Conservation (phyloP, 1,140 invertebrate genomes). For the Drosophila pectinifera region DNA sequence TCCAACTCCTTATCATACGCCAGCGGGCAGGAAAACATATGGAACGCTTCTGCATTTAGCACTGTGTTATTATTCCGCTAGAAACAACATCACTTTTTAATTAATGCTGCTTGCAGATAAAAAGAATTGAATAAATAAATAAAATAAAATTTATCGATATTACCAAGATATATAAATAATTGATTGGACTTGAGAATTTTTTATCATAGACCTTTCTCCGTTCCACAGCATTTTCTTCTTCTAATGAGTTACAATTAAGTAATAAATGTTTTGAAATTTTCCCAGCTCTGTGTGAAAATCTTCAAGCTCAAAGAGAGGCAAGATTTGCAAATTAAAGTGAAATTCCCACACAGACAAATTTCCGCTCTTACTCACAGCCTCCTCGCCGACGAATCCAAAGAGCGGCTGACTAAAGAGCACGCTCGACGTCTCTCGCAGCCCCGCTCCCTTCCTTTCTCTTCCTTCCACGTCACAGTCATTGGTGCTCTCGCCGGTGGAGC, state of each 20-base stretch:
- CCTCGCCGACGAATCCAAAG: background rate
- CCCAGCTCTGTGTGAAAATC: background rate
- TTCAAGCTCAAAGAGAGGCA: background rate
- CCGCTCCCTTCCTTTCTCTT: background rate
- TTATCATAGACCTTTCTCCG: too few relatives aligned
- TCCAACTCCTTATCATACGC: constrained; percentile 2
- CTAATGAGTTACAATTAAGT: too few relatives aligned
- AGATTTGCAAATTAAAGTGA: constrained; percentile 1
- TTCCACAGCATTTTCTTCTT: background rate
- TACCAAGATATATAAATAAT: too few relatives aligned
- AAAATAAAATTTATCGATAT: too few relatives aligned
- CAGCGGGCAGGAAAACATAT: constrained; percentile 5
- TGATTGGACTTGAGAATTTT: too few relatives aligned
- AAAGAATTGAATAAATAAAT: background rate
- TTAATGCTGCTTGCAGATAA: background rate
- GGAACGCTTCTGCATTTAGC: background rate
- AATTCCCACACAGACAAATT: constrained; percentile 2
- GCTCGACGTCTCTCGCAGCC: background rate
- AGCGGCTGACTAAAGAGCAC: constrained; percentile 4
- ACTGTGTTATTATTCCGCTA: background rate
- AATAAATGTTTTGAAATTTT: background rate
- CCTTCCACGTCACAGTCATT: constrained; percentile 2
- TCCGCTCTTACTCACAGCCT: background rate
- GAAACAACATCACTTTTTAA: background rate
- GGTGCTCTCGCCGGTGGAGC: constrained; percentile 14